Evolutionary conservation across 1,140 invertebrate species (phyloP), one percentile per base, ranked within the genome.

Genomic region (Drosophila ercepeae): DNA sequence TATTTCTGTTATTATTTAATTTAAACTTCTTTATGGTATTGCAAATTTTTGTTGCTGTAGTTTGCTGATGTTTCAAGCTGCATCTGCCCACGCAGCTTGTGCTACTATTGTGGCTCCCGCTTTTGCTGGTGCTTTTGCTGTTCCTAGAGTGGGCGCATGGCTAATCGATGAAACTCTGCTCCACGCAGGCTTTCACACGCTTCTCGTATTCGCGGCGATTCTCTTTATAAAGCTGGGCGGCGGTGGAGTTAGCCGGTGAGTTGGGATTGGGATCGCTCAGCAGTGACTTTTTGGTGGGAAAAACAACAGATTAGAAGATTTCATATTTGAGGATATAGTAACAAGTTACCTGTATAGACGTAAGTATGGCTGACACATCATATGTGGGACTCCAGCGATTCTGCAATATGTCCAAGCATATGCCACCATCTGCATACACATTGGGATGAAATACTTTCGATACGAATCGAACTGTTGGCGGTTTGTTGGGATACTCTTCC

Each of bases 381-480:
- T 99, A 99, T 70, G 99, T 99, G 76, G 99, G 99, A 93, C 98
- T 99, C 99, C 99, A 99, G 93, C 98, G 95, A 92, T 99, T 99
- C 94, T 99, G 98, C 92, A 99, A 93, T 92, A 99, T 99, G 93
- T 99, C 99, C 93, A 99, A 94, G 94, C 99, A 99, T 91, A 99
- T 99, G 88, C 98, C 98, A 88, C 99, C 99, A 94, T 99, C 99
- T 45, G 99, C 98, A 93, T 99, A 99, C 21, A 99, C 98, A 94
- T 99, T 99, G 59, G 99, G 99, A 94, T 99, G 99, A 93, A 99
- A 99, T 99, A 99, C 98, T 95, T 99, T 98, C 83, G 98, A 99
- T 64, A 99, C 97, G 94, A 99, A 99, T 93, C 98, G 94, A 55
- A 99, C 99, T 89, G 97, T 99, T 50, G 99, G 99, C 79, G 99